Evolutionary conservation across 35 echinoderm and acorn worm species (phyloP).

Genomic region (Apostichopus californicus): DNA sequence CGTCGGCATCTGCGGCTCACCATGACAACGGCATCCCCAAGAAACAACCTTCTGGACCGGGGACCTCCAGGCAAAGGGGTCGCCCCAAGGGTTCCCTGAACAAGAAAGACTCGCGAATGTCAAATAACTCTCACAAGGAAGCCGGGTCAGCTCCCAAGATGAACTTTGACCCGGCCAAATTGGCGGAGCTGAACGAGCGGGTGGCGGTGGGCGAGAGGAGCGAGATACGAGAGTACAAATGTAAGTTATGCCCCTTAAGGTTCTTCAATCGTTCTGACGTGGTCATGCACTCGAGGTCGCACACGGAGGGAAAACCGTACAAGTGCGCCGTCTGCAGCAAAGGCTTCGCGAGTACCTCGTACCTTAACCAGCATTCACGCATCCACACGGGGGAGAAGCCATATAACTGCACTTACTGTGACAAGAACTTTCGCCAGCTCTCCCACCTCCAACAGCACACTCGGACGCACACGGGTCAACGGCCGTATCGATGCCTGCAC

Average conservation of each 20-base stretch:
- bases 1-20: slow-evolving; percentile 8
- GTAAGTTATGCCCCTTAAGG: slow-evolving; percentile 85
- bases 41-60: not conserved
- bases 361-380: slow-evolving; percentile 88
- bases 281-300: slow-evolving; percentile 79
- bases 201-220: slow-evolving; percentile 28
- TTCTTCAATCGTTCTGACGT: slow-evolving; percentile 92
- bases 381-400: slow-evolving; percentile 96
- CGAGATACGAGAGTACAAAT: slow-evolving; percentile 80
- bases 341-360: slow-evolving; percentile 86
- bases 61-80: slow-evolving; percentile 35
- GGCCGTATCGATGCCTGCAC: slow-evolving; percentile 82
- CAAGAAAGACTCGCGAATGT: slow-evolving; percentile 41
- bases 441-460: slow-evolving; percentile 98
- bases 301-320: slow-evolving; percentile 91
- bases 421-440: slow-evolving; percentile 91
- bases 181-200: slow-evolving; percentile 12
- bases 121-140: not conserved
- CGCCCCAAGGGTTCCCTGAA: slow-evolving; percentile 48
- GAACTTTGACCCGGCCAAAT: slow-evolving; percentile 46
- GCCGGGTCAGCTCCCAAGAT: not conserved
- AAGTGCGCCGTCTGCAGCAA: slow-evolving; percentile 92
- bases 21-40: not conserved
- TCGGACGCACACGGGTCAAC: slow-evolving; percentile 89
- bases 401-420: slow-evolving; percentile 87